phyloP scores from a whole-genome alignment of 2,888 invertebrate genomes.

The Mallateleia sp. region DNA sequence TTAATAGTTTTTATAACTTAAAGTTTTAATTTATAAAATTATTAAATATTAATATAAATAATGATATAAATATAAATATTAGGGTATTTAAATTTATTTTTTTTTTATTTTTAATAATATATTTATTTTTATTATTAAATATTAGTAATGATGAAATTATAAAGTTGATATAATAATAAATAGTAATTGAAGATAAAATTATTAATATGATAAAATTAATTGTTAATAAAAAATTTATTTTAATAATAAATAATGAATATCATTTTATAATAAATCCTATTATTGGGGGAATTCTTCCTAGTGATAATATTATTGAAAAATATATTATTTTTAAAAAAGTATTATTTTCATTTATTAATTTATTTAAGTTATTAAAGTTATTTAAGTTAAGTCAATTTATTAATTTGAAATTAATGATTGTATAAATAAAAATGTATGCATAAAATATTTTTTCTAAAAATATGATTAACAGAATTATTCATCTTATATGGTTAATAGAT shows the following conservation, averaged over 20 bases:
- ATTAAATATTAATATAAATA: constrained; percentile 11
- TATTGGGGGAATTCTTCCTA: constrained; percentile 71
- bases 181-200: too few species aligned
- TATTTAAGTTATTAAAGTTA: constrained; percentile 61
- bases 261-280: constrained; percentile 87
- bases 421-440: constrained; percentile 56
- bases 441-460: constrained; percentile 72
- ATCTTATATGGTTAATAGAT: constrained; percentile 92
- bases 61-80: constrained; percentile 19
- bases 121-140: too few species aligned
- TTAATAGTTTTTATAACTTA: constrained; percentile 67
- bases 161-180: too few species aligned
- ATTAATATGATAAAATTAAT: constrained; percentile 69
- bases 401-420: constrained; percentile 55
- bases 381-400: constrained; percentile 28
- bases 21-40: constrained; percentile 50
- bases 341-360: constrained; percentile 32
- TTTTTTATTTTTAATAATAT: constrained; percentile 27
- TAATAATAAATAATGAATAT: constrained; percentile 80
- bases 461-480: constrained; percentile 89
- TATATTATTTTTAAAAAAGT: too few species aligned
- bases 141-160: too few species aligned
- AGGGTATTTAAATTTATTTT: constrained; percentile 30
- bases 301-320: too few species aligned
- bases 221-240: constrained; percentile 79